Conservation (phyloP, 2,113 vertebrate genomes). For the Myiopsitta monachus region DNA sequence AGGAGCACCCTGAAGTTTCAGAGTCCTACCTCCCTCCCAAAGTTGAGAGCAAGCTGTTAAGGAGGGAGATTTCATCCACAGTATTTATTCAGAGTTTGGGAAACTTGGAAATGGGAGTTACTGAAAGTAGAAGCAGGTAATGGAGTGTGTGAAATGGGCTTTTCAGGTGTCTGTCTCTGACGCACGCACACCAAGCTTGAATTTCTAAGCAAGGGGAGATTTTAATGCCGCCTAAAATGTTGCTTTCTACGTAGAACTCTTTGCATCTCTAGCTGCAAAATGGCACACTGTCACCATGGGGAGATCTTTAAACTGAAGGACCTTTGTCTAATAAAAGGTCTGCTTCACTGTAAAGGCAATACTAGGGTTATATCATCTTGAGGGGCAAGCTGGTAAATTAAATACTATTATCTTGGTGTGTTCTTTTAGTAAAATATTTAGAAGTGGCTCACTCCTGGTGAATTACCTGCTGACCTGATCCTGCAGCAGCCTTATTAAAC, state of each 20-base stretch:
- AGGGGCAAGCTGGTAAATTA: conserved; percentile 53
- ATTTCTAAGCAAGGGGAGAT: background rate
- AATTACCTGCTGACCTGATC: conserved; percentile 60
- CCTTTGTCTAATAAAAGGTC: conserved; percentile 39
- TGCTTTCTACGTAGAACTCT: background rate
- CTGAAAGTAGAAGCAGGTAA: background rate
- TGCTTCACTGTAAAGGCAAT: background rate
- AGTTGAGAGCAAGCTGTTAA: background rate
- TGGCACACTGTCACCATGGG: background rate
- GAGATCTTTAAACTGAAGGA: background rate
- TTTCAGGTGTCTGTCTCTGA: background rate
- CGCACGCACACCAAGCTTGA: background rate
- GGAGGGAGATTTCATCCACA: background rate
- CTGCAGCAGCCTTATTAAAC: conserved; percentile 57
- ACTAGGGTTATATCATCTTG: background rate
- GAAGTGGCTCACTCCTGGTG: conserved; percentile 50
- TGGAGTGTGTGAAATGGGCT: background rate
- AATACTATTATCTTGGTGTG: conserved; percentile 43
- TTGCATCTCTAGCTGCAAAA: conserved; percentile 6
- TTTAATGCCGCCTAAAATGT: background rate
- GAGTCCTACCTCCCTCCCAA: background rate
- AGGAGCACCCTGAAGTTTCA: background rate
- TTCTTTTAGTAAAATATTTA: conserved; percentile 63
- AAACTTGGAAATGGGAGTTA: background rate
- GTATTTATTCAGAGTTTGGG: background rate